Percentiles rank a stretch among this genome's conserved stretches.
These are phyloP conservation scores for Silurus asotus DNA, from an alignment of 2,113 vertebrate genomes.

Conservation along the genomic window DNA sequence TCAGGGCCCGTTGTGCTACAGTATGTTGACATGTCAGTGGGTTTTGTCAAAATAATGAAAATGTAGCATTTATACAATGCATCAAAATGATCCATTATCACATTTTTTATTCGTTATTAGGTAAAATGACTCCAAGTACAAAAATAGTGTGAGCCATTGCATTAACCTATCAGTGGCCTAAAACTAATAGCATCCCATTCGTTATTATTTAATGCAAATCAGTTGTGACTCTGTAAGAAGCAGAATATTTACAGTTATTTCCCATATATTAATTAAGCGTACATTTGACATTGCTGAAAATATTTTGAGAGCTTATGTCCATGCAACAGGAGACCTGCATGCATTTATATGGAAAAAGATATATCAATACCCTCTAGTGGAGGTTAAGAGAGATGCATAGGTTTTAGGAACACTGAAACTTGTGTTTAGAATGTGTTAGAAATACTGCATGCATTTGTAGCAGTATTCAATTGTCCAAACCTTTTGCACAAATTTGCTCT, in stretches of 20 bases:
- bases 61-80: neutral
- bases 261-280: neutral
- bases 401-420: neutral
- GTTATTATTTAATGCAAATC: neutral
- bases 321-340: neutral
- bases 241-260: neutral
- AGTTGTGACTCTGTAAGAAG: neutral
- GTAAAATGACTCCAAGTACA: neutral
- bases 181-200: neutral
- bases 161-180: neutral
- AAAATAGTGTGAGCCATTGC: neutral
- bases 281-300: neutral
- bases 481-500: neutral
- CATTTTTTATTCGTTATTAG: neutral
- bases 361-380: conserved; percentile 39
- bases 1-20: neutral
- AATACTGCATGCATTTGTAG: neutral
- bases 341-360: neutral
- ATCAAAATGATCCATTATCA: neutral
- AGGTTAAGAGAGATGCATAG: neutral
- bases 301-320: neutral
- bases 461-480: neutral
- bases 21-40: neutral
- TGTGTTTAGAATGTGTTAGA: neutral
- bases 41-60: neutral